Evolutionary conservation across 2,888 invertebrate species (phyloP).

Genomic region (Rugalucina vietnamica): DNA sequence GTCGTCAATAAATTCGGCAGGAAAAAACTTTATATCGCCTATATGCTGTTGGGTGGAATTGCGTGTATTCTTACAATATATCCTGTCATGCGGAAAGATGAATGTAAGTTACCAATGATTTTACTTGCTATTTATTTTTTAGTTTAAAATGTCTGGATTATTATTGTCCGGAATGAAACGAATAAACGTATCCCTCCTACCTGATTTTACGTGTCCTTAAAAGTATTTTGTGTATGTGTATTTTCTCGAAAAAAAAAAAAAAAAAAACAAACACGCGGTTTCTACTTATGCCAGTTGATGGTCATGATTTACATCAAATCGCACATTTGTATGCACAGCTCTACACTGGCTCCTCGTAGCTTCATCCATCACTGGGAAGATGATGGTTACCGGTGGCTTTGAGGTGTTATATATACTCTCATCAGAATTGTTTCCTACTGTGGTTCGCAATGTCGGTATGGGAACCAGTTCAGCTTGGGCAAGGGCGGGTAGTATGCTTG

Average conservation of each 20-base stretch:
- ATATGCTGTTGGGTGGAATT: constrained; percentile 62
- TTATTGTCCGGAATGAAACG: too few species aligned
- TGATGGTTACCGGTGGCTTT: constrained; percentile 67
- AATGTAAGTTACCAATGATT: too few species aligned
- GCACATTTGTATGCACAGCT: constrained; percentile 37
- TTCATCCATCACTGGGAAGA: constrained; percentile 70
- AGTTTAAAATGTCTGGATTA: too few species aligned
- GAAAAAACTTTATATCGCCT: constrained; percentile 56
- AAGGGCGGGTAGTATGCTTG: constrained; percentile 66
- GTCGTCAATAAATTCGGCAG: constrained; percentile 66
- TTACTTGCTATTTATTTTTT: too few species aligned
- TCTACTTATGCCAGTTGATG: too few species aligned
- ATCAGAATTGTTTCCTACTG: constrained; percentile 72
- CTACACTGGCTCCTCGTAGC: constrained; percentile 60
- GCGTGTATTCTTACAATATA: constrained; percentile 87
- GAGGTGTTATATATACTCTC: constrained; percentile 66
- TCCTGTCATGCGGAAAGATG: constrained; percentile 53
- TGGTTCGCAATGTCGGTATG: constrained; percentile 68
- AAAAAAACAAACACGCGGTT: too few species aligned
- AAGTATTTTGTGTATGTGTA: too few species aligned
- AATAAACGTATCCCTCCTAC: too few species aligned
- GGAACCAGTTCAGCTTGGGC: constrained; percentile 69
- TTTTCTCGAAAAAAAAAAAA: too few species aligned
- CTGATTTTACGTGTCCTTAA: too few species aligned
- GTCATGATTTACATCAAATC: too few species aligned